Evolutionary conservation across 2,888 invertebrate species (phyloP), one percentile per base, ranked within the genome.

Genomic region (Sphaerolaimus hirsutus): DNA sequence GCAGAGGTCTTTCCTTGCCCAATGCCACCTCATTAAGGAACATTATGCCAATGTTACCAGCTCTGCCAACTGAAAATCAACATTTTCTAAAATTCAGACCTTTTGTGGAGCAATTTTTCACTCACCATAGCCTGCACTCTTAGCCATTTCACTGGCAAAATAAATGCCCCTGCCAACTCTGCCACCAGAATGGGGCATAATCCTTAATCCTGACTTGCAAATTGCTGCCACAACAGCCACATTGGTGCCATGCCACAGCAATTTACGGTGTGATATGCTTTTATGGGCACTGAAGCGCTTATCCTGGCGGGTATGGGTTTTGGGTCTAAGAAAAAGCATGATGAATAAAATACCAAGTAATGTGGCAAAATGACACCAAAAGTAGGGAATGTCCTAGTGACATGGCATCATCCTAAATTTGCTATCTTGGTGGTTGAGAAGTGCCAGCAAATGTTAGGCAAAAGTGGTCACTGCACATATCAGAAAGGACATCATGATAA

Each of bases 121-220:
- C 60, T 50, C 52, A 68, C 68, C 66, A 56, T 67, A 67, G 21
- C 62, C 61, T 43, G 64, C 61, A 43, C 67, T 66, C 53, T 68
- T 68, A 40, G 54, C 51, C 50, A 65, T 61, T 52, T 68, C 68
- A 2, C 67, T 67, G 5, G 68, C 68, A 55, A 68, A 67, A 55
- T 68, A 68, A 46, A 68, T 66, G 12, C 68, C 68, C 38, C 55
- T 51, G 10, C 68, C 68, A 1, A 68, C 68, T 21, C 64, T 50
- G 1, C 68, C 68, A 2, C 68, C 68, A 52, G 65, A 65, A 56
- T 68, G 68, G 14, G 68, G 68, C 67, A 68, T 68, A 48, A 68
- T 68, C 14, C 68, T 58, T 17, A 68, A 56, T 2, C 68, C 68
- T 44, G 60, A 57, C 50, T 66, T 65, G 50, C 67, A 55, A 49